Evolutionary conservation across 92 coral and sea anemone genomes (phyloP).

Genomic region (Phenganax marumi): DNA sequence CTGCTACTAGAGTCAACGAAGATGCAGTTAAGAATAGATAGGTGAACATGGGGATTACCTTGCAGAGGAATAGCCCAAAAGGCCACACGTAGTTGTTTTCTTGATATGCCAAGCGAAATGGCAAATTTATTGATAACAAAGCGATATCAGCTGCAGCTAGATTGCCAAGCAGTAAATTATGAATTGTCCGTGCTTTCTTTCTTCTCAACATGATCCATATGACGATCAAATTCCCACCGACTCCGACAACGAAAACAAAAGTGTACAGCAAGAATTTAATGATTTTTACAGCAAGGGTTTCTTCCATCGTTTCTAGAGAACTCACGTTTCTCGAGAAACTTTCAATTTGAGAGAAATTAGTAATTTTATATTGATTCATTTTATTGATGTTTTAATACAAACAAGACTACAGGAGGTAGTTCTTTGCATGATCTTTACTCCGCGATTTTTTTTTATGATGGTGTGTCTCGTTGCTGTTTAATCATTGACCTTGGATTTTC

Average conservation of each 20-base stretch:
- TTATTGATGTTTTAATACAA: not conserved
- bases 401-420: too few species aligned
- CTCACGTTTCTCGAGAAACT: not conserved
- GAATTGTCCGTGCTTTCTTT: conserved; percentile 71
- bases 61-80: conserved; percentile 76
- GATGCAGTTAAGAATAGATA: conserved; percentile 82
- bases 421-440: too few species aligned
- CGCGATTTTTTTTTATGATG: too few species aligned
- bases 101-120: conserved; percentile 84
- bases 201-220: conserved; percentile 72
- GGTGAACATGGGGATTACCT: conserved; percentile 73
- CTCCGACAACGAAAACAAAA: conserved; percentile 70
- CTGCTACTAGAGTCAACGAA: conserved; percentile 71
- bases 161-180: conserved; percentile 76
- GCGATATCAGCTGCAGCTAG: conserved; percentile 92
- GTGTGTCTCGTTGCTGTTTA: too few species aligned
- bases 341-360: not conserved
- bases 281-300: conserved; percentile 68
- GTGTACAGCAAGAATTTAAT: conserved; percentile 69
- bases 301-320: not conserved
- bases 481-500: too few species aligned
- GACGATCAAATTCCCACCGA: conserved; percentile 70
- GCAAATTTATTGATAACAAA: conserved; percentile 71
- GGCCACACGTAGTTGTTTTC: conserved; percentile 89
- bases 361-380: not conserved